Evolutionary conservation across 2,797 vertebrate species (phyloP).

Genomic region (Helostoma temminkii): DNA sequence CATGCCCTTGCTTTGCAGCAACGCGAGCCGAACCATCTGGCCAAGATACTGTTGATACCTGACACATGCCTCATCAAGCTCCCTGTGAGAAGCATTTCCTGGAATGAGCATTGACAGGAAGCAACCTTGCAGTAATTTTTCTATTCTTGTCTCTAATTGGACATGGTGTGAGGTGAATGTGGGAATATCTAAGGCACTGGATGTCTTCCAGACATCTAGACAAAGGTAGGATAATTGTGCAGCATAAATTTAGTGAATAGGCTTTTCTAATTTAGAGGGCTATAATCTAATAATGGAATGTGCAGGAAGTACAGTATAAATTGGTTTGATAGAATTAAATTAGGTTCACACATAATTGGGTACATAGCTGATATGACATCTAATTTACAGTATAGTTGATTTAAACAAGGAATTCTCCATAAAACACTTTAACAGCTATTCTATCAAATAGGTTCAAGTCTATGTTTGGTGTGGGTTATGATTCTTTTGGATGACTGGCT

Average conservation of each 20-base stretch:
- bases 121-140: constrained; percentile 73
- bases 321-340: constrained; percentile 30
- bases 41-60: constrained; percentile 25
- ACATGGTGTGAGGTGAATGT: constrained; percentile 68
- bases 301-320: constrained; percentile 27
- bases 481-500: too few species aligned
- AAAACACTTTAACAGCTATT: constrained; percentile 22
- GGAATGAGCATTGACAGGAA: constrained; percentile 70
- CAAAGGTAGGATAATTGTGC: constrained; percentile 34
- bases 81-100: constrained; percentile 53
- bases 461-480: constrained; percentile 9
- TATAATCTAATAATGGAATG: constrained; percentile 33
- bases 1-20: constrained; percentile 35
- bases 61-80: constrained; percentile 58
- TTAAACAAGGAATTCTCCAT: constrained; percentile 4
- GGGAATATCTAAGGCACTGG: constrained; percentile 41
- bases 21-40: constrained; percentile 49
- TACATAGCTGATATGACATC: constrained; percentile 21
- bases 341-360: constrained; percentile 1
- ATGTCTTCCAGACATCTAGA: constrained; percentile 57
- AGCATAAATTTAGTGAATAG: constrained; percentile 41
- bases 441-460: constrained; percentile 7
- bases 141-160: constrained; percentile 75
- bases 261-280: constrained; percentile 46
- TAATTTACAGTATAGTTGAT: constrained; percentile 26